Evolutionary conservation across 2,888 invertebrate genomes (phyloP).

Genomic region (Lordiphosa andalusiaca): DNA sequence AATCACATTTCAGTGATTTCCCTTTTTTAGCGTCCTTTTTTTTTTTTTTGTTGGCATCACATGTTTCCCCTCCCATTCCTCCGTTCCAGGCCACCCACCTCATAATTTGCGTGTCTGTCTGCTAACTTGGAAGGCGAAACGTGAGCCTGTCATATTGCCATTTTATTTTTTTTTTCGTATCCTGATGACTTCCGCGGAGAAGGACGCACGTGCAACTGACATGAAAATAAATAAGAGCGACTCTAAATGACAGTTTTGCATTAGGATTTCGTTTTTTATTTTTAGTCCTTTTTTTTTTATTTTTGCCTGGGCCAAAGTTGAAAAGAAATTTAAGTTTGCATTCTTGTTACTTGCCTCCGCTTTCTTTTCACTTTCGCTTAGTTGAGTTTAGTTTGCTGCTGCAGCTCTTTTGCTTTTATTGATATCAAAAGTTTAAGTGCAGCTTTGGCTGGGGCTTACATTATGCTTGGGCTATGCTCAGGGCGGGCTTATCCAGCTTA

Average conservation of each 20-base stretch:
- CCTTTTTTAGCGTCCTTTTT: neutral
- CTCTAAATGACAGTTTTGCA: conserved; percentile 73
- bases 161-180: conserved; percentile 35
- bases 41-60: conserved; percentile 4
- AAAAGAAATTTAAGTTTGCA: conserved; percentile 8
- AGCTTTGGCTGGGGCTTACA: conserved; percentile 69
- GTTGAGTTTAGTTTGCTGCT: conserved; percentile 29
- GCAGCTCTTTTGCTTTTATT: conserved; percentile 52
- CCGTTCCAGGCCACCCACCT: conserved; percentile 4
- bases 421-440: conserved; percentile 74
- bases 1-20: conserved; percentile 12
- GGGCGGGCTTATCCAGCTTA: conserved; percentile 59
- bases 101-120: conserved; percentile 23
- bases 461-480: conserved; percentile 61
- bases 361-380: conserved; percentile 42
- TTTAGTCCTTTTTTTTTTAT: neutral
- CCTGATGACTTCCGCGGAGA: conserved; percentile 51
- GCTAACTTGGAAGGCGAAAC: conserved; percentile 36
- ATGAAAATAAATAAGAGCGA: conserved; percentile 64
- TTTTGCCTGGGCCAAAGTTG: conserved; percentile 6
- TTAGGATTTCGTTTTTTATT: conserved; percentile 52
- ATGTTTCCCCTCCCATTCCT: neutral
- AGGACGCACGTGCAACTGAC: conserved; percentile 66
- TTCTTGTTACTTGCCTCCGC: conserved; percentile 2
- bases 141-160: conserved; percentile 57